phyloP scores from a whole-genome alignment of 2,888 invertebrate species.

The Galerucella nymphaeae region DNA sequence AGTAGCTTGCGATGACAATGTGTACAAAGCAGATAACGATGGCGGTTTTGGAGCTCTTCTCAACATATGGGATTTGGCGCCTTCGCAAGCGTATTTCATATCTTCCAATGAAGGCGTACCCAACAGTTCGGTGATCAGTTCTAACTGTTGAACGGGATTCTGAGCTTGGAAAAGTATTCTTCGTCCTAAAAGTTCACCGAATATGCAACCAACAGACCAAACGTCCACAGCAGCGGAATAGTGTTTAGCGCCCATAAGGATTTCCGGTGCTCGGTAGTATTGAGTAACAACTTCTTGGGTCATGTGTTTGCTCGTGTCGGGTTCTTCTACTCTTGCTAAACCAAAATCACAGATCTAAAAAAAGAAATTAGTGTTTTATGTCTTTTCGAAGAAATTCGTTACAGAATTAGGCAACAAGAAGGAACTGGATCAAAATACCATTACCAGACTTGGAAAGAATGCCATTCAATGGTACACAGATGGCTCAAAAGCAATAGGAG shows the following conservation, averaged over 20 bases:
- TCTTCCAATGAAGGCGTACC: constrained; percentile 96
- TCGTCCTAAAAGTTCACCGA: constrained; percentile 95
- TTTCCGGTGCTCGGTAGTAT: constrained; percentile 99
- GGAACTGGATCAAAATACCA: no score
- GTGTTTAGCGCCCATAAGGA: constrained; percentile 98
- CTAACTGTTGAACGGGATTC: constrained; percentile 96
- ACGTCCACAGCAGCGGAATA: constrained; percentile 98
- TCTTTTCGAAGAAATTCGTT: no score
- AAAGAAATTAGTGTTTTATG: constrained; percentile 6
- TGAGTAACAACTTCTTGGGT: constrained; percentile 99
- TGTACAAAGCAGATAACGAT: constrained; percentile 89
- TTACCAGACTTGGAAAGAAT: no score
- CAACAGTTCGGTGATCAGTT: constrained; percentile 95
- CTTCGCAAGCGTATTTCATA: constrained; percentile 97
- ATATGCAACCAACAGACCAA: constrained; percentile 99
- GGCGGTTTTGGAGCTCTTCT: constrained; percentile 88
- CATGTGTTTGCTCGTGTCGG: constrained; percentile 93
- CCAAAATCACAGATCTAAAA: constrained; percentile 98
- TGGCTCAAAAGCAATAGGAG: no score
- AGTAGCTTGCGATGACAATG: constrained; percentile 89
- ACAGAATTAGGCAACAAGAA: no score
- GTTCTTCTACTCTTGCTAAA: constrained; percentile 96
- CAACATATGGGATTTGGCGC: constrained; percentile 92
- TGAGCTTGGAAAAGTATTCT: constrained; percentile 98
- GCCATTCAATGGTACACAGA: no score